Base-by-base conservation (phyloP, 2,797 vertebrate species). In the Huso huso region DNA sequence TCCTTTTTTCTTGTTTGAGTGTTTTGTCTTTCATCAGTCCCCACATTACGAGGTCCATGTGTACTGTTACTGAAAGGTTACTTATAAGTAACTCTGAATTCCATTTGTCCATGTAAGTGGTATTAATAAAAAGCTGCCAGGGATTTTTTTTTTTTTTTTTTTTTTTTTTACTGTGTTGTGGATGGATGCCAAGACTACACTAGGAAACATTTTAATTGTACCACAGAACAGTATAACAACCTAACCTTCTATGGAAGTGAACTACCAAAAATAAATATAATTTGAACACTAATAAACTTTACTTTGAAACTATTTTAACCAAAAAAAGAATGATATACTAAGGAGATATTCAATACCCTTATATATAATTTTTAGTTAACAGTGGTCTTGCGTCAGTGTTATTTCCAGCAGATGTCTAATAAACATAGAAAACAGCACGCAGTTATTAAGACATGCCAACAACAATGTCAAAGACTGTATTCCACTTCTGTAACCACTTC, bases 51-150 rank as follows among this genome's bases (percentile, higher is more conserved):
- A 66, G 66, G 70, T 73, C 64, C 77, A 79, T 66, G 67, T 73
- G 75, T 71, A 48, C 53, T 69, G 58, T 66, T 62, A 13, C 61
- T 66, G 70, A 68, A 65, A 60, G 64, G 51, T 70, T 64, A 68
- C 66, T 70, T 64, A 68, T 61, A 65, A 66, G 62, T 75, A 62
- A 67, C 63, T 61, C 64, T 71, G 64, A 70, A 68, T 71, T 76
- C 69, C 66, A 72, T 72, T 70, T 73, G 69, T 64, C 67, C 72
- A 69, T 78, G 73, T 76, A 74, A 79, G 71, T 75, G 68, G 74
- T 78, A 72, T 74, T 68, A 75, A 75, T 71, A 69, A 72, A 69
- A 73, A 74, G 48, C 70, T 64, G 72, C 72, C 70, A 74, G 69
- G 66, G 63, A 59, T 58, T 70, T 65, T 72, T n/a, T n/a, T n/a